A percentile compares a stretch with the other conserved stretches of the same genome.
phyloP scores from a whole-genome alignment of 2,797 vertebrate genomes.

The Eulemur rubriventer region DNA sequence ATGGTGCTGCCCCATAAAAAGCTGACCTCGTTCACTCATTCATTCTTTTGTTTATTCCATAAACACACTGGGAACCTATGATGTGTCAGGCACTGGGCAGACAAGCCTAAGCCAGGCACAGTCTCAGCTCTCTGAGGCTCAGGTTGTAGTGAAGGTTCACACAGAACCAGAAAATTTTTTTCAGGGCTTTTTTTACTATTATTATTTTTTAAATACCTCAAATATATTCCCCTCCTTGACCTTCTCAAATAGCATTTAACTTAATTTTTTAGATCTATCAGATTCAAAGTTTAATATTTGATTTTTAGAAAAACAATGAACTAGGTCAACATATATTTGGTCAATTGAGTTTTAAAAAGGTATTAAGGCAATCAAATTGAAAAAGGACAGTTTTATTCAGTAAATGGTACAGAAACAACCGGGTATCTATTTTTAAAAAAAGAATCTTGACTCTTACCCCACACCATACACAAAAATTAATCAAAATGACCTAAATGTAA shows the following conservation, averaged over 20 bases:
- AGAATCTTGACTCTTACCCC: not conserved
- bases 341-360: slow-evolving; percentile 35
- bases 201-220: slow-evolving; percentile 8
- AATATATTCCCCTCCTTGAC: not conserved
- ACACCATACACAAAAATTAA: not conserved
- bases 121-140: not conserved
- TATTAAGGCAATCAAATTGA: not conserved
- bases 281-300: slow-evolving; percentile 23
- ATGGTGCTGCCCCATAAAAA: not conserved
- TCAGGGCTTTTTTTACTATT: not conserved
- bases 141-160: not conserved
- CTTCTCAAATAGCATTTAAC: not conserved
- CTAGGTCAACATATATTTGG: not conserved
- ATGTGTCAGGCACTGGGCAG: not conserved
- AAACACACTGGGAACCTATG: not conserved
- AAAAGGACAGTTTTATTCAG: slow-evolving; percentile 11
- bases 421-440: not conserved
- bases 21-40: not conserved
- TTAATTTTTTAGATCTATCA: not conserved
- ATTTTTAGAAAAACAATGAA: not conserved
- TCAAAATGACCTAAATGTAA: not conserved
- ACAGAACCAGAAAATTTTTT: not conserved
- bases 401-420: not conserved
- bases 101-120: not conserved
- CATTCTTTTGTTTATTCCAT: not conserved